Evolutionary conservation across 2,888 invertebrate genomes (phyloP), one percentile per base, ranked within the genome.

Genomic region (Aricia artaxerxes): DNA sequence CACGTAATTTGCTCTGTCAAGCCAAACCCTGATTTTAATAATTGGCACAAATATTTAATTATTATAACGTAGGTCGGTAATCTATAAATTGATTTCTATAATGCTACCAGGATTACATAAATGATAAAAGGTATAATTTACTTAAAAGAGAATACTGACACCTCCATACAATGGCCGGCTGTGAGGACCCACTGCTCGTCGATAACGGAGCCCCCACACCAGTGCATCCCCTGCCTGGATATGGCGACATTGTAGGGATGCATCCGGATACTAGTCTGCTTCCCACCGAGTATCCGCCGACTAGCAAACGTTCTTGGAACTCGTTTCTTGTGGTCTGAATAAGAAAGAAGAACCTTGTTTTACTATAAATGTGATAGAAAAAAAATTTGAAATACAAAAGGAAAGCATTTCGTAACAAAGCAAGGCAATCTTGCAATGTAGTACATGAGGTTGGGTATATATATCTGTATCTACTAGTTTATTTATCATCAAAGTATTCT

Each of bases 101-200:
- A 5, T 40, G 40, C 5, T 40, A 40, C 40, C 40, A 40, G 40
- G 7, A 40, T 40, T 5, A 64, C 11, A 64, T n/a, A 2, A 40
- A 60, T 57, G 31, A 57, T 9, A 11, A 64, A 73, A 24, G 24
- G 24, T 24, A 24, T 24, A 24, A 24, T 24, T 24, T 24, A 24
- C 24, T 0, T 24, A 24, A 24, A 24, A 24, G 24, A 24, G 24
- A n/a, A n/a, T 64, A 86, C 93, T 89, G 77, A 94, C 94, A 89
- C 85, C 80, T 94, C 93, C 49, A 94, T 83, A 64, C 94, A 94
- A 80, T 94, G 94, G 2, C 92, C 94, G n/a, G 94, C 94, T 1
- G 92, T 92, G 0, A 94, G 85, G 9, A 94, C 91, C 94, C 94
- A 94, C 80, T 94, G 94, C 78, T 94, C 94, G 79, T 94, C 94